Evolutionary conservation across 2,888 invertebrate genomes (phyloP).

Genomic region (Lithodes maja): DNA sequence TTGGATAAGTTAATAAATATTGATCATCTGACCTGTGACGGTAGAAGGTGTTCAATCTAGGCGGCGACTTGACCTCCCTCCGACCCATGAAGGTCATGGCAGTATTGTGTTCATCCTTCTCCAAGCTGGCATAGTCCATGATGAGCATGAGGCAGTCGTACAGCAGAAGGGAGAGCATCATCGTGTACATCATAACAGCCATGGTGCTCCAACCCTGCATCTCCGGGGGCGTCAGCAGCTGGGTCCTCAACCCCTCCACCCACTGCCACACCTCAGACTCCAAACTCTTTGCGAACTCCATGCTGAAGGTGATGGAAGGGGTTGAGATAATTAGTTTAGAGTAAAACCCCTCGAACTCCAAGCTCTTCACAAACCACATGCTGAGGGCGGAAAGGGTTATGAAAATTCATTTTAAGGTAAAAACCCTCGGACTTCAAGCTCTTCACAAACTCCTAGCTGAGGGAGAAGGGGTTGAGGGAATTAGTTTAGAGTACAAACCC

Average conservation of each 20-base stretch:
- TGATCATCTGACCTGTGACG: conserved; percentile 14
- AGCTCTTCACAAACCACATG: neutral
- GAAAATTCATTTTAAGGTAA: neutral
- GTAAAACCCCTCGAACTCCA: neutral
- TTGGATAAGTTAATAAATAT: too few species aligned
- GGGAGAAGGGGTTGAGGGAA: too few species aligned
- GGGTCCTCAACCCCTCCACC: neutral
- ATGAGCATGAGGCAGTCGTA: conserved; percentile 23
- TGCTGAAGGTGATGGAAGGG: neutral
- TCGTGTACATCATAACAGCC: conserved; percentile 11
- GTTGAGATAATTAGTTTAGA: too few species aligned
- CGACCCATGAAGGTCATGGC: conserved; percentile 6
- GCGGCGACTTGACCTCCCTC: neutral
- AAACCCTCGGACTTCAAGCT: neutral
- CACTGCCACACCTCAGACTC: conserved; percentile 10
- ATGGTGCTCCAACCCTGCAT: conserved; percentile 21
- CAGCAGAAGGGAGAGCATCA: conserved; percentile 22
- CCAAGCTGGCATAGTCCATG: neutral
- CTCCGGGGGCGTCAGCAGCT: conserved; percentile 22
- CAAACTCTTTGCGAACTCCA: neutral
- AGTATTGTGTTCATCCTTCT: neutral
- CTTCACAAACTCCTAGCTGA: too few species aligned
- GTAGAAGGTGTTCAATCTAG: neutral
- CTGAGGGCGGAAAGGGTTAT: neutral
- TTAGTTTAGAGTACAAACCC: too few species aligned